Evolutionary conservation across 2,888 invertebrate genomes (phyloP).

Genomic region (Microctonus aethiopoides): DNA sequence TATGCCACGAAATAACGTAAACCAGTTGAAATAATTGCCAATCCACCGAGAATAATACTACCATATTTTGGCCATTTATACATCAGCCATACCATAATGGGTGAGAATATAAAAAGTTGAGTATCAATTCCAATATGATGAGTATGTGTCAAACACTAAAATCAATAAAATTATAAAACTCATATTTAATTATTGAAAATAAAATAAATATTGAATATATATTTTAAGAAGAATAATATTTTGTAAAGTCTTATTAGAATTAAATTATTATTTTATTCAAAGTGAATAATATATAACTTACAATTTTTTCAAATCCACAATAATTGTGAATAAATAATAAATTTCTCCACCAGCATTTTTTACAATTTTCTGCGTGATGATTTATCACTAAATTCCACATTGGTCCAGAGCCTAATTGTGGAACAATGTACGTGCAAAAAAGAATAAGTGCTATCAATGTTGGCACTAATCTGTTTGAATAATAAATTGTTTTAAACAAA

Average conservation of each 20-base stretch:
- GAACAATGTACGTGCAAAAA: constrained; percentile 76
- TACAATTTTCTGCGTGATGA: constrained; percentile 76
- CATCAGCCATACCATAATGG: constrained; percentile 71
- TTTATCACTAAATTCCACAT: constrained; percentile 78
- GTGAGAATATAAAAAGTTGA: constrained; percentile 74
- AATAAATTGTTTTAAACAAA: constrained; percentile 26
- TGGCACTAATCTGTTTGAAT: constrained; percentile 71
- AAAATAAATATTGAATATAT: too few species aligned
- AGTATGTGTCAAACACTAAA: constrained; percentile 77
- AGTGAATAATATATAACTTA: constrained; percentile 51
- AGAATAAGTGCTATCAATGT: constrained; percentile 74
- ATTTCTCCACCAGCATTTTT: constrained; percentile 78
- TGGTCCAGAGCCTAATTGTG: constrained; percentile 74
- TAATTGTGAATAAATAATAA: constrained; percentile 79
- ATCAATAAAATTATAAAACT: constrained; percentile 41
- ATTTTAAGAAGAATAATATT: too few species aligned
- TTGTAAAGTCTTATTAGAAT: too few species aligned
- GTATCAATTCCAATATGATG: constrained; percentile 80
- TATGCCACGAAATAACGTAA: constrained; percentile 75
- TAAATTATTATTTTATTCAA: too few species aligned
- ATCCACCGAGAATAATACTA: constrained; percentile 62
- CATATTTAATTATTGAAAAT: neutral
- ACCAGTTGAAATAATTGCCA: constrained; percentile 71
- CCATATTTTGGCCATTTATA: constrained; percentile 74
- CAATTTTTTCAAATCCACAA: constrained; percentile 79